Evolutionary conservation across 2,113 vertebrate genomes (phyloP).

Genomic region (Choloepus hoffmanni): DNA sequence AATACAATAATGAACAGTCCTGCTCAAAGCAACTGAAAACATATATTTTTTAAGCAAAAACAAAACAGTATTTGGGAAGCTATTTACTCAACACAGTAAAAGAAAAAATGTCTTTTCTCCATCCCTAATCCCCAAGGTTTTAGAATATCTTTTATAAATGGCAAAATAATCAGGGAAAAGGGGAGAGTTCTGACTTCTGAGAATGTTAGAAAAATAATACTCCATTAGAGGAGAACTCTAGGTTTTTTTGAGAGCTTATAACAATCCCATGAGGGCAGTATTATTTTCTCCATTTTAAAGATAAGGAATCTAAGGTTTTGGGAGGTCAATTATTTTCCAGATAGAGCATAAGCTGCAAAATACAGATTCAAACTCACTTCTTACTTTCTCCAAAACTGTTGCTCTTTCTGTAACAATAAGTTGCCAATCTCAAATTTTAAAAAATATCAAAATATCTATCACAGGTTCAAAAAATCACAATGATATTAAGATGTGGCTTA

Average conservation of each 20-base stretch:
- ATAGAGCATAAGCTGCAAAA: neutral
- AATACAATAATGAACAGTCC: neutral
- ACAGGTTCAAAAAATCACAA: neutral
- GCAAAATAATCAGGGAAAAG: conserved; percentile 19
- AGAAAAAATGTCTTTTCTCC: neutral
- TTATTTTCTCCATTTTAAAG: conserved; percentile 47
- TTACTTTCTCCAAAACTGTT: conserved; percentile 3
- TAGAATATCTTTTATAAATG: conserved; percentile 23
- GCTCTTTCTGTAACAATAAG: neutral
- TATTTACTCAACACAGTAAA: neutral
- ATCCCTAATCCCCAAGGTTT: neutral
- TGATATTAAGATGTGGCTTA: neutral
- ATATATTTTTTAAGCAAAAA: neutral
- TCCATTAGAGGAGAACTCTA: neutral
- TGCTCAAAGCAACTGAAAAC: conserved; percentile 35
- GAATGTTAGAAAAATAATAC: conserved; percentile 40
- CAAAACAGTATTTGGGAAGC: neutral
- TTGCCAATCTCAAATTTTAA: neutral
- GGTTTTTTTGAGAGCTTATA: conserved; percentile 9
- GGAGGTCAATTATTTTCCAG: conserved; percentile 45
- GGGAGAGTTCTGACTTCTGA: neutral
- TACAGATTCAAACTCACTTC: neutral
- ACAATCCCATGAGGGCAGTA: neutral
- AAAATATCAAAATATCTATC: neutral
- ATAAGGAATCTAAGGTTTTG: conserved; percentile 34